Percentiles rank a stretch among this genome's conserved stretches.
These are phyloP conservation scores for Proteles cristata DNA, from an alignment of 2,113 vertebrate genomes.

Conservation along the genomic window DNA sequence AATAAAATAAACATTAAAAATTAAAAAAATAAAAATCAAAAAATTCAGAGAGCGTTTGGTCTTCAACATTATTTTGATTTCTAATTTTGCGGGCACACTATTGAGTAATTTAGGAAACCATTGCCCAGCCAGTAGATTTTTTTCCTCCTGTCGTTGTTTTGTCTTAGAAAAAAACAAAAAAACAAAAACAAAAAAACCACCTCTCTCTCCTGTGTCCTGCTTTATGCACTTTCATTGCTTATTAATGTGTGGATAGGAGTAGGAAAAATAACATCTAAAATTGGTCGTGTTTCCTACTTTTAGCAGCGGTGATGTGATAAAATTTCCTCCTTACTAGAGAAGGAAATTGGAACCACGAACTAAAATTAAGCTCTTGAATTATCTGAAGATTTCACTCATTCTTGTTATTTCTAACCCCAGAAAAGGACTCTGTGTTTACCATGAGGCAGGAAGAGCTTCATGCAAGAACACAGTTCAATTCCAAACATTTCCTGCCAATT, in stretches of 20 bases:
- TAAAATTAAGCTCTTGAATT: conserved; percentile 60
- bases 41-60: neutral
- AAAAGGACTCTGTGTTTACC: neutral
- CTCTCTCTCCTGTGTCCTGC: neutral
- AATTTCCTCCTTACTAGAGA: neutral
- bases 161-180: too few species aligned
- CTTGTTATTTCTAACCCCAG: conserved; percentile 29
- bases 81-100: neutral
- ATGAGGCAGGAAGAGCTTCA: neutral
- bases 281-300: conserved; percentile 23
- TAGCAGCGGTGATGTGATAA: neutral
- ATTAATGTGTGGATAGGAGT: neutral
- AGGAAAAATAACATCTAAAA: conserved; percentile 58
- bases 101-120: neutral
- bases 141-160: neutral
- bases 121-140: neutral
- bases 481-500: conserved; percentile 49
- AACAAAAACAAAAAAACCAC: too few species aligned
- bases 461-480: neutral
- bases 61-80: neutral
- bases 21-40: neutral
- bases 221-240: conserved; percentile 35
- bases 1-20: too few species aligned
- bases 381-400: conserved; percentile 22
- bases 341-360: conserved; percentile 56